Conservation (phyloP, 2,113 vertebrate species). For the Baryphthengus martii region DNA sequence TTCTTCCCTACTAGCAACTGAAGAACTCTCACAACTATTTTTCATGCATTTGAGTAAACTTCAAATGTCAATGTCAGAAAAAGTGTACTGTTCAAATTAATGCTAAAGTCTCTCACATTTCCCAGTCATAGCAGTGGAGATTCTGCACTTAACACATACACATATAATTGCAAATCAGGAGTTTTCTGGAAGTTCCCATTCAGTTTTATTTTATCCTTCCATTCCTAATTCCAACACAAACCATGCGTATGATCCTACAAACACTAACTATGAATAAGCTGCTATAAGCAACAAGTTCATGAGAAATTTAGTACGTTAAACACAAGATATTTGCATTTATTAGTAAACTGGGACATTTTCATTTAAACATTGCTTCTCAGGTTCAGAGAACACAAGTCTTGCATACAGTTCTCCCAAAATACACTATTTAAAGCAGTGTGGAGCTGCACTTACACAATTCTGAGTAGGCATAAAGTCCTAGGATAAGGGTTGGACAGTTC, state of each 20-base stretch:
- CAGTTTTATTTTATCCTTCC: neutral
- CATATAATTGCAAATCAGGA: neutral
- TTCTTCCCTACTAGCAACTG: neutral
- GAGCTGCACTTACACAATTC: neutral
- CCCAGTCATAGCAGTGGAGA: neutral
- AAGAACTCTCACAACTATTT: neutral
- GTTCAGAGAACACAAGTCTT: neutral
- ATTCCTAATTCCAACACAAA: neutral
- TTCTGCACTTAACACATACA: neutral
- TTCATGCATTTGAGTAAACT: neutral
- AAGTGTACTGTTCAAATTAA: neutral
- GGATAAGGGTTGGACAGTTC: neutral
- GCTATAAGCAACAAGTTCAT: neutral
- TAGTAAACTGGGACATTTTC: neutral
- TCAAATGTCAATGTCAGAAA: neutral
- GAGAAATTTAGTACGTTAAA: neutral
- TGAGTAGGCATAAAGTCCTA: neutral
- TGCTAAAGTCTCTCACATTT: neutral
- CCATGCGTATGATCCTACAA: neutral
- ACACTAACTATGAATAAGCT: neutral
- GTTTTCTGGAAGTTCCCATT: neutral
- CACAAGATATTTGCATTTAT: neutral
- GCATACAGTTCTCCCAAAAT: neutral
- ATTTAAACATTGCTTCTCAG: neutral
- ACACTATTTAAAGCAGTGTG: neutral